Base-by-base conservation (phyloP, 2,888 invertebrate genomes). In the Drosophila mimetica region DNA sequence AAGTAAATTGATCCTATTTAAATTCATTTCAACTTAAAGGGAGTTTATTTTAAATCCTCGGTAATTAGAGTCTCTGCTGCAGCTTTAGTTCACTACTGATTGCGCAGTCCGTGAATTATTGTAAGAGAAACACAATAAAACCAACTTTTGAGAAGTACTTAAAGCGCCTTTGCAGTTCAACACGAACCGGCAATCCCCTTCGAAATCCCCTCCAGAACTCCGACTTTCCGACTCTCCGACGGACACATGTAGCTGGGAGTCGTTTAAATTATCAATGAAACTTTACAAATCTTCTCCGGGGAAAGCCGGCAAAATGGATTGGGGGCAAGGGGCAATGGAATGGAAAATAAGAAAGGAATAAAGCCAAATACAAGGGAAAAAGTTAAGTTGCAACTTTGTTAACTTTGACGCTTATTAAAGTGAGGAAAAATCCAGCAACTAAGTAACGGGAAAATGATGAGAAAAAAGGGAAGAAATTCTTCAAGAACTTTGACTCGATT, bases 211-310 rank as follows among this genome's bases (percentile, higher is more conserved):
- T 30, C 18, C 25, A 28, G 34, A 37, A 47, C 30, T 30, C 42
- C 22, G 25, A 14, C 44, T 5, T 30, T 30, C 14, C 46, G 16
- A 30, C 28, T 16, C 30, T 46, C 16, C 6, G 25, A 25, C 77
- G 59, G 44, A 53, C 71, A 59, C 75, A 39, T 39, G 25, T 52
- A 69, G 52, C 65, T 55, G 58, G 66, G 44, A 85, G 79, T 82
- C 82, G 88, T 82, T 81, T 78, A 87, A 81, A 87, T 81, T 87
- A 81, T 81, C 81, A 87, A 81, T 85, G 86, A 82, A 81, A 81
- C 76, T 81, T 81, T 81, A 85, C 86, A 81, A 81, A 57, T 57
- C 55, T 57, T 55, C 14, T 28, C 11, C 28, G 18, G 42, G 14
- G 47, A 41, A 30, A 69, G 57, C 20, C 9, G 34, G 14, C 9